These are phyloP conservation scores for Pristis pectinata DNA, from an alignment of 2,797 vertebrate genomes.

Conservation along the genomic window DNA sequence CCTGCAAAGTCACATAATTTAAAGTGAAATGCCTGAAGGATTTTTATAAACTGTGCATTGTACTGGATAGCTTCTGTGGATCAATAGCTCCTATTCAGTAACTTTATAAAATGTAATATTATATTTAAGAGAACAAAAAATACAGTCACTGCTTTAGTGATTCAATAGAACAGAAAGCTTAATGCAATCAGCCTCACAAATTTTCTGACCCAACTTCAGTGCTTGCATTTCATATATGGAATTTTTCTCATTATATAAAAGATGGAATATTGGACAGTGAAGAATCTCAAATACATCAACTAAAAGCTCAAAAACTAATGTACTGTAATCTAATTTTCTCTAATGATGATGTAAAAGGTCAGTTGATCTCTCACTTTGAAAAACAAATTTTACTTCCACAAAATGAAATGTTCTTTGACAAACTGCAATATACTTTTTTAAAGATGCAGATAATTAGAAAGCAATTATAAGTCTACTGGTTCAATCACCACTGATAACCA, in stretches of 20 bases:
- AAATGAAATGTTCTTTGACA: not conserved
- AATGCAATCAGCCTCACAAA: slow-evolving; percentile 24
- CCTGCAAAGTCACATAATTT: not conserved
- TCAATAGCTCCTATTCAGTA: not conserved
- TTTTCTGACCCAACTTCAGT: slow-evolving; percentile 1
- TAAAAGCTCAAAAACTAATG: slow-evolving; percentile 22
- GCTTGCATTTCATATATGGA: not conserved
- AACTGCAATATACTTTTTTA: slow-evolving; percentile 3
- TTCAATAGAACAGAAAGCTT: not conserved
- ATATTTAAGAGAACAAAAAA: slow-evolving; percentile 16
- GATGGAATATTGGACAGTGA: not conserved
- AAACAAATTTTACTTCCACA: slow-evolving; percentile 2
- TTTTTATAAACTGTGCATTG: slow-evolving; percentile 1
- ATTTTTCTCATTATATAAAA: slow-evolving; percentile 3
- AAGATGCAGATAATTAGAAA: not conserved
- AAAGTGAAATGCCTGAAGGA: not conserved
- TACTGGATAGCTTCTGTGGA: not conserved
- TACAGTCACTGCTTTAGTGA: not conserved
- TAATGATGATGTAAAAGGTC: slow-evolving; percentile 13
- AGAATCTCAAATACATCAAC: slow-evolving; percentile 17
- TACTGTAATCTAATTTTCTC: slow-evolving; percentile 12
- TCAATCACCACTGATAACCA: not conserved
- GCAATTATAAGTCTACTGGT: not conserved
- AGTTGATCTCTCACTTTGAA: slow-evolving; percentile 26
- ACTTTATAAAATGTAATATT: slow-evolving; percentile 25